Evolutionary conservation across 2,113 vertebrate species (phyloP), one percentile per base, ranked within the genome.

Genomic region (Pagrus major): DNA sequence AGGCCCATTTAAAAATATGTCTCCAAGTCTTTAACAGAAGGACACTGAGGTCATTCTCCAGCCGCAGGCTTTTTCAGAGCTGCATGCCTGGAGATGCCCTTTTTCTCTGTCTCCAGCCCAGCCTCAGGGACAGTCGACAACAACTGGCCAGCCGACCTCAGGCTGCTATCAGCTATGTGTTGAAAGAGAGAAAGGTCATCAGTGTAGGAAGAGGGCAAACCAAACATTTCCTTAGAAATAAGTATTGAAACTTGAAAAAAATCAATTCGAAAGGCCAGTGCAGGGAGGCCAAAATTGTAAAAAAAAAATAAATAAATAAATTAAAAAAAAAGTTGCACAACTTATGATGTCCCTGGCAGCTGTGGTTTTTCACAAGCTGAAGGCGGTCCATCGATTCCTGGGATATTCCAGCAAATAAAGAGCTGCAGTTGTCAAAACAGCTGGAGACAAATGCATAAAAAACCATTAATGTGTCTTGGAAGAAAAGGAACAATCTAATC

Each of bases 161-260:
- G 69, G 86, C 67, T 52, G 69, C 37, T 20, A 58, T 66, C 47
- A 47, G 59, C 71, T 44, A n/a, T 46, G 51, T 47, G 47, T 49
- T 52, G 41, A 80, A 47, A 74, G 59, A 63, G 23, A 16, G 61
- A 71, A n/a, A 90, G 77, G 72, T 87, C 81, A 86, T 54, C 44
- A 1, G 31, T 63, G 78, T 51, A 59, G 64, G 75, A 68, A 60
- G 69, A 14, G 29, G 37, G 21, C 23, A 55, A 25, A 77, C 55
- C 55, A 58, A 54, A 4, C 59, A 8, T 1, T 52, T 37, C 49
- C 27, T 37, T n/a, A 16, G 65, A 88, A 81, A 64, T 56, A 49
- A 63, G 42, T 35, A 46, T 18, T 9, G 6, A 55, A 60, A 41
- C 52, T 54, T 35, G n/a, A n/a, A 47, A 37, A 52, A 81, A 79